Conservation (phyloP, 2,113 vertebrate genomes). For the Columbina picui region DNA sequence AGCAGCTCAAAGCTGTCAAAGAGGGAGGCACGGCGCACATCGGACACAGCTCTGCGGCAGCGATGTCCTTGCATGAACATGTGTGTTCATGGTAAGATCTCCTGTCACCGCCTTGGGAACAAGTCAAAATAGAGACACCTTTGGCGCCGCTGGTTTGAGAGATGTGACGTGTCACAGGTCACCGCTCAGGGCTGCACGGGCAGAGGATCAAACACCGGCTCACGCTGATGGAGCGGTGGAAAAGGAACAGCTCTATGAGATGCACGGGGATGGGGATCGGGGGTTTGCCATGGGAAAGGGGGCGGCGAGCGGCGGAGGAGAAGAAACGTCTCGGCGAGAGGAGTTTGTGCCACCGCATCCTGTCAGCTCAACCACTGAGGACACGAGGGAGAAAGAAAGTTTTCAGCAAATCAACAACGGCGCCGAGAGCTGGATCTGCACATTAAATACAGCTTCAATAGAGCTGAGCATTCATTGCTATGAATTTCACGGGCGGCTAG, state of each 20-base stretch:
- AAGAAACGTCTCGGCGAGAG: not conserved
- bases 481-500: not conserved
- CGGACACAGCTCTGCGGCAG: fast-evolving
- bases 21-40: not conserved
- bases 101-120: fast-evolving
- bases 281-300: not conserved
- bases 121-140: not conserved
- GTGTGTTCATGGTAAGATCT: fast-evolving
- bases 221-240: not conserved
- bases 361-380: not conserved
- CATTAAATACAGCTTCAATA: not conserved
- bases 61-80: fast-evolving
- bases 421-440: not conserved
- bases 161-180: not conserved
- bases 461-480: not conserved
- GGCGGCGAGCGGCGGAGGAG: too few species aligned
- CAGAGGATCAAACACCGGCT: not conserved
- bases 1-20: not conserved
- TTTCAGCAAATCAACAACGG: not conserved
- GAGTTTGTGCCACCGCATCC: not conserved
- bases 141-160: not conserved
- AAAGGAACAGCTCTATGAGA: not conserved
- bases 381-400: not conserved
- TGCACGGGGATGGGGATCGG: not conserved
- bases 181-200: not conserved